These are phyloP conservation scores for Pogona vitticeps DNA, from an alignment of 2,113 vertebrate genomes.

Conservation along the genomic window DNA sequence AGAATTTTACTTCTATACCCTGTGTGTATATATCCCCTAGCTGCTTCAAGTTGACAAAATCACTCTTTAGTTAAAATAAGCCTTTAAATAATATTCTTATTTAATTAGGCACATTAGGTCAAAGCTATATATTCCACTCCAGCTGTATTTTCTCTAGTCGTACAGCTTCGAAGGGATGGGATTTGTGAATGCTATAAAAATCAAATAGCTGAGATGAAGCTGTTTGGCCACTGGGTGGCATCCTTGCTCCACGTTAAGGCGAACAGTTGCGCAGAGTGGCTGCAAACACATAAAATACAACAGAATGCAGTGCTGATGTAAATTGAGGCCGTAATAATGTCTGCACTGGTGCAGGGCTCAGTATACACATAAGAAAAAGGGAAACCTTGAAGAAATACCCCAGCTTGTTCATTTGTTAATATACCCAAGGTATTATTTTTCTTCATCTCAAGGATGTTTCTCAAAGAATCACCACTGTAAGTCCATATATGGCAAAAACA, in stretches of 20 bases:
- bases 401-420: background rate
- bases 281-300: conserved; percentile 57
- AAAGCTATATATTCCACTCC: background rate
- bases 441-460: background rate
- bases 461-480: background rate
- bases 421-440: conserved; percentile 1
- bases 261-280: conserved; percentile 36
- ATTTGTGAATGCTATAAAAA: conserved; percentile 29
- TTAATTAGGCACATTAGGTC: conserved; percentile 1
- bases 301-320: conserved; percentile 53
- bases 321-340: conserved; percentile 59
- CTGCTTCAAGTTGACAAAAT: background rate
- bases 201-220: conserved; percentile 62
- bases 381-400: background rate
- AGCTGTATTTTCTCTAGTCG: conserved; percentile 20
- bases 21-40: background rate
- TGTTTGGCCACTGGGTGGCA: conserved; percentile 83
- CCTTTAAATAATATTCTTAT: background rate
- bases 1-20: background rate
- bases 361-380: background rate
- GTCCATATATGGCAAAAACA: background rate
- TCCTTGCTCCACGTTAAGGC: conserved; percentile 79
- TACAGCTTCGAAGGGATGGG: conserved; percentile 20
- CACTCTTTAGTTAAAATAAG: background rate
- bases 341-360: conserved; percentile 33